Conservation (phyloP, 2,888 invertebrate genomes). For the Mycalesis mineus region DNA sequence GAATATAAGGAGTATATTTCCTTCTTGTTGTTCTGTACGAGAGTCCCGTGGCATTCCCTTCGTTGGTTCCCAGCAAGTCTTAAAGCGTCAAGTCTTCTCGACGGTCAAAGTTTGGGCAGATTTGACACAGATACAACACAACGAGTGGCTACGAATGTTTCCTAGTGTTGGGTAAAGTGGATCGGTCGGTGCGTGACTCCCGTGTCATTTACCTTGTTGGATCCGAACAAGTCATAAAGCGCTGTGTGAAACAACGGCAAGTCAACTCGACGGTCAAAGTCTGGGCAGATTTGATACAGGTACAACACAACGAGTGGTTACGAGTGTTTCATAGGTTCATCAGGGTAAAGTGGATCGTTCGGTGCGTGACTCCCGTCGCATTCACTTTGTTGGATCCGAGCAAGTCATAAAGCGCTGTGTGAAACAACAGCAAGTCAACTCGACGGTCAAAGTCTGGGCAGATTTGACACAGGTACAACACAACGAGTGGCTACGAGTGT, state of each 20-base stretch:
- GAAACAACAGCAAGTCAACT: not conserved
- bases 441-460: not conserved
- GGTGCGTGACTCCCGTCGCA: not conserved
- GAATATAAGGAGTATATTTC: not conserved
- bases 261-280: not conserved
- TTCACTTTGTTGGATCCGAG: not conserved
- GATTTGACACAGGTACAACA: not conserved
- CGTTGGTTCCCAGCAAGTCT: not conserved
- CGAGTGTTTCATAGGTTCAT: not conserved
- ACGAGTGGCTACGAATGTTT: conserved; percentile 31
- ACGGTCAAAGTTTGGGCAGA: not conserved
- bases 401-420: not conserved
- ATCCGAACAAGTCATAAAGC: not conserved
- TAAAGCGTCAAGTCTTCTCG: not conserved
- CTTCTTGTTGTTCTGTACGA: not conserved
- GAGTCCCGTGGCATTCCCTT: not conserved
- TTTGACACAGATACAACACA: not conserved
- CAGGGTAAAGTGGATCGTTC: not conserved
- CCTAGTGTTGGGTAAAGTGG: conserved; percentile 62
- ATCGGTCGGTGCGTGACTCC: not conserved
- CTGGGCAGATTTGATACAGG: not conserved
- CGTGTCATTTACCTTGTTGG: not conserved
- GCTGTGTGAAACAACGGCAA: not conserved
- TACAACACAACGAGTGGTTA: not conserved
- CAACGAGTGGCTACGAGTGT: not conserved